Evolutionary conservation across 2,797 vertebrate species (phyloP).

Genomic region (Pantherophis alleghaniensis): DNA sequence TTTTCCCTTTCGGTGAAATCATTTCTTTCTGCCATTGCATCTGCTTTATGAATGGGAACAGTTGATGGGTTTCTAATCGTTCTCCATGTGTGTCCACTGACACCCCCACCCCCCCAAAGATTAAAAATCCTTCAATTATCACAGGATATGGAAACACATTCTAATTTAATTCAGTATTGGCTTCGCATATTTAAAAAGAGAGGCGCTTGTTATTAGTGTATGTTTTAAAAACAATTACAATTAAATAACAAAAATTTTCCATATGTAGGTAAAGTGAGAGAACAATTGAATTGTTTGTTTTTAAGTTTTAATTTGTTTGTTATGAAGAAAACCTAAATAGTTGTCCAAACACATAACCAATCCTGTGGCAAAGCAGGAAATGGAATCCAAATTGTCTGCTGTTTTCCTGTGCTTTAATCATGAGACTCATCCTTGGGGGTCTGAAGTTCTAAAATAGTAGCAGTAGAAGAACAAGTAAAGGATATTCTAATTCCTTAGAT

Average conservation of each 20-base stretch:
- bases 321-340: constrained; percentile 2
- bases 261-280: not conserved
- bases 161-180: not conserved
- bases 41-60: not conserved
- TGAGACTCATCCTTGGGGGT: constrained; percentile 9
- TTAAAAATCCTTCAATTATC: not conserved
- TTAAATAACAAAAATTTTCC: not conserved
- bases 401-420: not conserved
- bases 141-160: not conserved
- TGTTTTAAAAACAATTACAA: not conserved
- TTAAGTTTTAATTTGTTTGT: not conserved
- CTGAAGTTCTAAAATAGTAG: constrained; percentile 30
- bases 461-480: constrained; percentile 33
- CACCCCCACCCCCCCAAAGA: not conserved
- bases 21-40: not conserved
- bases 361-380: constrained; percentile 24
- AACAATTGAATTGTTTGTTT: not conserved
- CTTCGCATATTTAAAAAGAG: not conserved
- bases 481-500: constrained; percentile 33
- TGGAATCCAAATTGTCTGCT: constrained; percentile 27
- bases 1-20: not conserved
- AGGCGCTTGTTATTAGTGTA: not conserved
- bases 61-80: not conserved
- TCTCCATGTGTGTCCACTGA: not conserved
- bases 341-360: not conserved